These are phyloP conservation scores for Alviniconcha marisindica DNA, from an alignment of 1,140 invertebrate genomes.

Conservation along the genomic window DNA sequence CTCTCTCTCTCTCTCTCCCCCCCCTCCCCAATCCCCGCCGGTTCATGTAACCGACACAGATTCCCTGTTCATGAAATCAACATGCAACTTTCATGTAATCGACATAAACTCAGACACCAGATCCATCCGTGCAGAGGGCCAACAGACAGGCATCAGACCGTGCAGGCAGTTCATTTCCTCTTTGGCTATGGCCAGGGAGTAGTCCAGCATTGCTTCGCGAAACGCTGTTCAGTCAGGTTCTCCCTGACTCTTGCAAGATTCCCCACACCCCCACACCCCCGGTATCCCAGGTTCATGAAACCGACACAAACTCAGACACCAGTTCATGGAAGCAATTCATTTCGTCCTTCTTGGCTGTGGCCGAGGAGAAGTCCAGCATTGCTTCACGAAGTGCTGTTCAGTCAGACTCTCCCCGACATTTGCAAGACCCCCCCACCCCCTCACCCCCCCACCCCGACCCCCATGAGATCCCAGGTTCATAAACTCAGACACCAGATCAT, in stretches of 20 bases:
- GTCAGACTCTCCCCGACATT: not conserved
- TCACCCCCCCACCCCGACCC: not conserved
- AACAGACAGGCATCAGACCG: too few relatives aligned
- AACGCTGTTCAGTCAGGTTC: too few relatives aligned
- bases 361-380: too few relatives aligned
- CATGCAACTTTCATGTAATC: conserved; percentile 25
- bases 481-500: not conserved
- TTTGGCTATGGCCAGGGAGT: too few relatives aligned
- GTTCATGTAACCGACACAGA: not conserved
- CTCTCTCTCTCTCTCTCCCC: too few relatives aligned
- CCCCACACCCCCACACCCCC: too few relatives aligned
- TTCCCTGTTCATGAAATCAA: not conserved
- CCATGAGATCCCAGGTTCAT: not conserved
- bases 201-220: too few relatives aligned
- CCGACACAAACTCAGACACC: conserved; percentile 3
- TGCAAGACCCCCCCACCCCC: not conserved
- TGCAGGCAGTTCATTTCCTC: conserved; percentile 47
- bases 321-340: not conserved
- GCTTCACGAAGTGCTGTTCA: too few relatives aligned
- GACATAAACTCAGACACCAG: conserved; percentile 26
- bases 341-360: not conserved
- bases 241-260: not conserved
- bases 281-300: not conserved
- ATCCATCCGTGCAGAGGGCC: too few relatives aligned
- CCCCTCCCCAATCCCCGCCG: not conserved